Percentiles rank a stretch among this genome's conserved stretches.
Conservation (phyloP, 2,888 invertebrate genomes). For the Gymnosoma rotundatum region DNA sequence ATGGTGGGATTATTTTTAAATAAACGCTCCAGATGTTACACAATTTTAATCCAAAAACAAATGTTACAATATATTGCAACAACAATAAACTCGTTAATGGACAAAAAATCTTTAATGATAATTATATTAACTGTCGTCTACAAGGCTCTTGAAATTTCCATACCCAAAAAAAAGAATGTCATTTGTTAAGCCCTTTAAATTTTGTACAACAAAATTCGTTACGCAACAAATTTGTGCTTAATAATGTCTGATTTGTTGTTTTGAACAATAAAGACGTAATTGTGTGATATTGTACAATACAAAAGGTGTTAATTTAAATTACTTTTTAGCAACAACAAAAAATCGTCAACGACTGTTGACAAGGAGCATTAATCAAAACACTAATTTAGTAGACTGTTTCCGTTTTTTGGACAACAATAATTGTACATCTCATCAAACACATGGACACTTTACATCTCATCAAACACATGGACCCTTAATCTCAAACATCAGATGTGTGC, state of each 20-base stretch:
- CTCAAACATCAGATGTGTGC: too few species aligned
- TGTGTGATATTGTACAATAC: neutral
- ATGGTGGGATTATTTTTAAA: too few species aligned
- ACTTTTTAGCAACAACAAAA: conserved; percentile 11
- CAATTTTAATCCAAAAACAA: neutral
- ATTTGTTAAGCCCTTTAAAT: conserved; percentile 8
- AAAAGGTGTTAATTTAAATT: conserved; percentile 48
- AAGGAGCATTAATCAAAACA: conserved; percentile 57
- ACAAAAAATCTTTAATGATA: too few species aligned
- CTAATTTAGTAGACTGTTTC: conserved; percentile 40
- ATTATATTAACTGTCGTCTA: neutral
- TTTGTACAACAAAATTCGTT: conserved; percentile 7
- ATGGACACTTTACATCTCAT: neutral
- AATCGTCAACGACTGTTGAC: conserved; percentile 2
- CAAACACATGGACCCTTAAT: neutral
- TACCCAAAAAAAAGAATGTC: neutral
- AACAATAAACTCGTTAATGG: neutral
- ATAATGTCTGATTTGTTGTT: too few species aligned
- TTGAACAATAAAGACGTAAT: too few species aligned
- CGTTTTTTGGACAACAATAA: conserved; percentile 6
- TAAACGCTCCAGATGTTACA: too few species aligned
- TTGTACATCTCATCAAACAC: neutral
- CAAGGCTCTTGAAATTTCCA: neutral
- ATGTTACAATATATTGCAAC: neutral
- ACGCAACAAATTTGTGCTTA: too few species aligned